These are phyloP conservation scores for Suricata suricatta DNA, from an alignment of 2,113 vertebrate genomes.

Conservation along the genomic window DNA sequence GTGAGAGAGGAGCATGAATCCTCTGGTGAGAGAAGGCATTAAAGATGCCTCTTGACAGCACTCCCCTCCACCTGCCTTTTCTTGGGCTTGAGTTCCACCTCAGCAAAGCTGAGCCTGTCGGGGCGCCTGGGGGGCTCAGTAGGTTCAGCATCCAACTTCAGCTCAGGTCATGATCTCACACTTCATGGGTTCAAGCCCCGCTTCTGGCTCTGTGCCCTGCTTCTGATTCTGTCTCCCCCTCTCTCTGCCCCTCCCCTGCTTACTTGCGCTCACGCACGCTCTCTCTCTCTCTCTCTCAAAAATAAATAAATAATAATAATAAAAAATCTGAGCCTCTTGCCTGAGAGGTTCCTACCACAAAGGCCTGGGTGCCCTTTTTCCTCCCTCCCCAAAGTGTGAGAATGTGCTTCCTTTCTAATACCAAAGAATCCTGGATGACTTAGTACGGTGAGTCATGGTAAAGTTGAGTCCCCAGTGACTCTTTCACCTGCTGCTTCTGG, in stretches of 20 bases:
- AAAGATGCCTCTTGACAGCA: background rate
- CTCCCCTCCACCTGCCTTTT: background rate
- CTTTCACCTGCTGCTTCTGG: background rate
- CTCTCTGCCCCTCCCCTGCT: too few relatives aligned
- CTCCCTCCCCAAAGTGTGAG: background rate
- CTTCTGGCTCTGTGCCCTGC: too few relatives aligned
- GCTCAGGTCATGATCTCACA: too few relatives aligned
- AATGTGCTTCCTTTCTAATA: background rate
- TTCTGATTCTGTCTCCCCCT: too few relatives aligned
- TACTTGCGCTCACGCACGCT: too few relatives aligned
- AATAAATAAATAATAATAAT: too few relatives aligned
- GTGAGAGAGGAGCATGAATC: background rate
- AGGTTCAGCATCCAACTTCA: too few relatives aligned
- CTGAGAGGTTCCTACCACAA: background rate
- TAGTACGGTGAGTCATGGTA: background rate
- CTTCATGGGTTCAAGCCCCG: too few relatives aligned
- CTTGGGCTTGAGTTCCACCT: background rate
- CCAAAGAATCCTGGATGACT: background rate
- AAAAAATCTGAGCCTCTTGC: too few relatives aligned
- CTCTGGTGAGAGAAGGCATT: background rate
- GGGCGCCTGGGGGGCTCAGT: too few relatives aligned
- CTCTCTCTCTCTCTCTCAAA: too few relatives aligned
- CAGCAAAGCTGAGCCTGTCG: background rate
- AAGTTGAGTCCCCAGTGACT: background rate
- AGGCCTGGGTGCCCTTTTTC: background rate